Evolutionary conservation across 2,888 invertebrate species (phyloP).

Genomic region (Drosophila phalerata): DNA sequence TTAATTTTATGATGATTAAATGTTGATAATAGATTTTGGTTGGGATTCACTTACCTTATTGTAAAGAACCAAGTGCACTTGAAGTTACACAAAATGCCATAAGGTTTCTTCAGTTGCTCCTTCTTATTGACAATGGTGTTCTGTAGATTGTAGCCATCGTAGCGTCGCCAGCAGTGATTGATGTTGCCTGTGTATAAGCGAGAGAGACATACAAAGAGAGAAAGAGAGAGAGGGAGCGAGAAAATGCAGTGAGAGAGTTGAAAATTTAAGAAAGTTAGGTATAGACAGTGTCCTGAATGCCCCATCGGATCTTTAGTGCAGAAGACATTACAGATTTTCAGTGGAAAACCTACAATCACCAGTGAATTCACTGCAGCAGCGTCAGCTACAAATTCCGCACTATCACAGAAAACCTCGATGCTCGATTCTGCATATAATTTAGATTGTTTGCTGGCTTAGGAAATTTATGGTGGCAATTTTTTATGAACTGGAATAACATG

Average conservation of each 20-base stretch:
- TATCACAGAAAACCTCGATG: background rate
- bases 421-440: background rate
- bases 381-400: background rate
- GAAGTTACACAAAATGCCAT: conserved; percentile 84
- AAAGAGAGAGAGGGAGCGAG: background rate
- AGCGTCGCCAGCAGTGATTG: conserved; percentile 85
- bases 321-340: background rate
- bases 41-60: conserved; percentile 70
- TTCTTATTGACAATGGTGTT: conserved; percentile 83
- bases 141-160: conserved; percentile 84
- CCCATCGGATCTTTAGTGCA: background rate
- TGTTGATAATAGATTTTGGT: background rate
- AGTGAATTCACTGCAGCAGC: background rate
- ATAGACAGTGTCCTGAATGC: background rate
- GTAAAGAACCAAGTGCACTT: conserved; percentile 85
- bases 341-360: background rate
- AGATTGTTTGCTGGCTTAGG: background rate
- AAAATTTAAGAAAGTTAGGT: background rate
- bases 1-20: background rate
- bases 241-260: background rate
- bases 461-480: too few species aligned
- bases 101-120: conserved; percentile 84
- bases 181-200: conserved; percentile 75
- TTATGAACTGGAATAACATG: background rate
- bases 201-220: background rate